Base-by-base conservation (phyloP, 2,797 vertebrate genomes). In the Staurois parvus region DNA sequence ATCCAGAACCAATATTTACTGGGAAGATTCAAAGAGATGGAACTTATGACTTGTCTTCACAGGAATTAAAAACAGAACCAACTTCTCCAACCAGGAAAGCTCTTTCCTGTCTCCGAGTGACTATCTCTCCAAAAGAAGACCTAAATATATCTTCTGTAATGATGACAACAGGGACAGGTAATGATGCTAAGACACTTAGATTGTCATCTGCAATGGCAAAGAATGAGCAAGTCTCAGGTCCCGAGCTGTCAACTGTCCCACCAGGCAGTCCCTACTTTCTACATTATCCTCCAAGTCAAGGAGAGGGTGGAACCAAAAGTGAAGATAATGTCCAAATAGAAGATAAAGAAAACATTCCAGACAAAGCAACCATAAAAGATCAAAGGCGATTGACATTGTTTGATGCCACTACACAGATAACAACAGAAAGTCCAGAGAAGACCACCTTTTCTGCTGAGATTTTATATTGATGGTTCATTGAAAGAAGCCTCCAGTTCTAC, bases 71-170 rank as follows among this genome's bases (percentile, higher is more conserved):
- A 40, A 19, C 70, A 34, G 29, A 26, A 62, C 74, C 89, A 9
- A 68, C 88, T 0, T 82, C 91, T 7, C 90, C 91, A 1, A 21
- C 78, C 80, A 92, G 82, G 83, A 94, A 90, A 2, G 91, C 90
- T 24, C 91, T 96, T 64, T 96, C 96, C 8, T 93, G 92, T 34
- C 88, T 96, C 86, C 96, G 88, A 68, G 91, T 96, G 82, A 95
- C 92, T n/a, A 91, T 96, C 34, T 93, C 93, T 77, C 93, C 95
- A 5, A 95, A 93, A 90, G 79, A 56, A 17, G 0, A 62, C 12
- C 72, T 85, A 24, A 72, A 81, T 12, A 48, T 72, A 17, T 72
- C 79, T 17, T 37, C 2, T 15, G 26, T 26, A 17, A 73, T 76
- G 56, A 66, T 84, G 32, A 29, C 56, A 0, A 2, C 77, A 59